A percentile compares a stretch with the other conserved stretches of the same genome.
These are phyloP conservation scores for Cheilosia variabilis DNA, from an alignment of 2,888 invertebrate genomes.

Conservation along the genomic window DNA sequence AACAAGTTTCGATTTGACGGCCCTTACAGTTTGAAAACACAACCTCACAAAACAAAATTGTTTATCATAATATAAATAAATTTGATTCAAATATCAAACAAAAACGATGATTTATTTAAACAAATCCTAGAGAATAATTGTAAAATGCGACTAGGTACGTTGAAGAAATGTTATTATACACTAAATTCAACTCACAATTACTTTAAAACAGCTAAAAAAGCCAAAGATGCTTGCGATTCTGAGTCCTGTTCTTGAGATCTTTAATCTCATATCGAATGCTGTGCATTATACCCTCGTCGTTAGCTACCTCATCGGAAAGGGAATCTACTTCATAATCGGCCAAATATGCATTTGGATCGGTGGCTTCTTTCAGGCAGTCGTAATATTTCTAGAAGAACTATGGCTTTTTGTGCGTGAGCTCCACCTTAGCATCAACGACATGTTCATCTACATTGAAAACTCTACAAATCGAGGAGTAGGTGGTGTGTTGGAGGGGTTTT, in stretches of 20 bases:
- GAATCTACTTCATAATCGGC: conserved; percentile 65
- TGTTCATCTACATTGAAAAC: conserved; percentile 62
- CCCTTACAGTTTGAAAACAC: conserved; percentile 57
- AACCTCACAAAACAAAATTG: conserved; percentile 53
- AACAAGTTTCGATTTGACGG: conserved; percentile 42
- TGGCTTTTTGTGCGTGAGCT: conserved; percentile 75
- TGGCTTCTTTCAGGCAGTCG: conserved; percentile 60
- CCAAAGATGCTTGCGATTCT: conserved; percentile 65
- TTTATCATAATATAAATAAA: conserved; percentile 34
- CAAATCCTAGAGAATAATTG: conserved; percentile 3
- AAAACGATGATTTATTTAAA: conserved; percentile 44
- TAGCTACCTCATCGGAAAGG: conserved; percentile 76
- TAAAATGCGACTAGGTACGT: conserved; percentile 60
- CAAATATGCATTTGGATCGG: conserved; percentile 58
- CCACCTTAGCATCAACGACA: conserved; percentile 59
- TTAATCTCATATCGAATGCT: conserved; percentile 39
- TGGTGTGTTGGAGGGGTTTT: conserved; percentile 63
- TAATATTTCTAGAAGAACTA: conserved; percentile 76
- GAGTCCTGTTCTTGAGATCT: not conserved
- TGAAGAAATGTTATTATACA: not conserved
- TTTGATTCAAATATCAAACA: conserved; percentile 42
- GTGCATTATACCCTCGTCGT: conserved; percentile 59
- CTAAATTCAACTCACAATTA: not conserved
- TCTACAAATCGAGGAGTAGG: conserved; percentile 74
- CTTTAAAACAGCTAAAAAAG: conserved; percentile 35